Base-by-base conservation (phyloP, 1,140 invertebrate species). In the Globodera rostochiensis region DNA sequence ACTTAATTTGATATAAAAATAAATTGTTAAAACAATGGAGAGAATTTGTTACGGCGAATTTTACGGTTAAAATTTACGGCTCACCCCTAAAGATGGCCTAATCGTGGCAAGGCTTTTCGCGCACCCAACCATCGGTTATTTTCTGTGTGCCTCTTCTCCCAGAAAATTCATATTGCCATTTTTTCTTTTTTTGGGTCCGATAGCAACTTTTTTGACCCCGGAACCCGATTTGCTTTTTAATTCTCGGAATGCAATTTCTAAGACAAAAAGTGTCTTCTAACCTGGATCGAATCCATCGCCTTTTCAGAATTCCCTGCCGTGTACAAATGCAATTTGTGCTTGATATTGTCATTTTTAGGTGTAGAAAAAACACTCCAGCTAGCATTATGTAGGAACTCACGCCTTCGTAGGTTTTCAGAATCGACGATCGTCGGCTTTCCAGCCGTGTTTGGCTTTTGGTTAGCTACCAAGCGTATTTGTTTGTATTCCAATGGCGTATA, bases 1-100 rank as follows among this genome's bases (percentile, higher is more conserved):
- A 89, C 57, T 87, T 50, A 36, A 67, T 86, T 77, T 7, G 80
- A 86, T 15, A 66, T 15, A 85, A 50, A 75, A 84, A 66, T 15
- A 46, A 36, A 15, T 81, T 81, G 46, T 47, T 21, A 15, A 69
- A 53, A 36, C 36, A 2, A 1, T 36, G 36, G 25, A 36, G 25
- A 36, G 25, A 36, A 36, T 36, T 36, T 36, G 25, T 2, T 36
- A 36, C 25, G 25, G 25, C 25, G 25, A 36, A 36, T 2, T 36
- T 36, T 36, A 36, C 25, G 2, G 2, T 36, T 36, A 36, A 36
- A 36, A 36, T 36, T 36, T 36, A 36, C 25, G 25, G 25, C 25
- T 36, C 25, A 36, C 2, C 25, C 25, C 25, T 36, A 36, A 36
- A 36, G 25, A 36, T 36, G 25, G 25, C 25, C 25, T 36, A 36